Conservation (phyloP, 2,113 vertebrate genomes). For the Salvelinus sp. region DNA sequence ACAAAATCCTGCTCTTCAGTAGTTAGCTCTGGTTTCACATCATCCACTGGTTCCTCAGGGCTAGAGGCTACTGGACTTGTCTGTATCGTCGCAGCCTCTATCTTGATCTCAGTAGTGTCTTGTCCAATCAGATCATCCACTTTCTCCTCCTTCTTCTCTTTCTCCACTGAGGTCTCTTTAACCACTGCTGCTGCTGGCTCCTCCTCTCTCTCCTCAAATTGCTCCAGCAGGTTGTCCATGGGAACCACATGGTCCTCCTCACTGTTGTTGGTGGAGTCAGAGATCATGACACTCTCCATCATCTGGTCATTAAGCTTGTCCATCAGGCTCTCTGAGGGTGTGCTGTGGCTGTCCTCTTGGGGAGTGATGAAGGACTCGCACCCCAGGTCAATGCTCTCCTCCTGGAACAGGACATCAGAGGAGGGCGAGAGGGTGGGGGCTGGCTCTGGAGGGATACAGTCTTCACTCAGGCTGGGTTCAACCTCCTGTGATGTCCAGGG, state of each 20-base stretch:
- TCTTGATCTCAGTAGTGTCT: conserved; percentile 5
- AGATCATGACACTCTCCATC: conserved; percentile 99
- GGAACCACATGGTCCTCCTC: conserved; percentile 89
- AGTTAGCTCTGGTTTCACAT: conserved; percentile 20
- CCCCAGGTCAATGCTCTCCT: conserved; percentile 90
- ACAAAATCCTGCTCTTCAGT: neutral
- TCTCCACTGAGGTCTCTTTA: neutral
- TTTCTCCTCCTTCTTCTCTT: conserved; percentile 32
- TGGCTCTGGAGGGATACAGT: neutral
- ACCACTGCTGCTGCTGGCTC: conserved; percentile 20
- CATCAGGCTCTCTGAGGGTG: conserved; percentile 77
- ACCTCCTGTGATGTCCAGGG: conserved; percentile 58
- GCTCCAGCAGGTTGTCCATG: conserved; percentile 81
- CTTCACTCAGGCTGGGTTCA: conserved; percentile 1
- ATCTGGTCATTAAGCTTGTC: conserved; percentile 93
- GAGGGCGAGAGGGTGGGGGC: conserved; percentile 24
- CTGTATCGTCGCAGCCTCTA: conserved; percentile 5
- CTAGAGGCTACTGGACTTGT: neutral
- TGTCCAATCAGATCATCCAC: conserved; percentile 2
- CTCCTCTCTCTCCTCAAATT: conserved; percentile 53
- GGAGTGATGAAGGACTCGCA: conserved; percentile 81
- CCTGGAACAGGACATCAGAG: conserved; percentile 74
- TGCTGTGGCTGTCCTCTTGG: conserved; percentile 77
- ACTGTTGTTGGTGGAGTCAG: conserved; percentile 92
- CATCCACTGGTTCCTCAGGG: conserved; percentile 45